A percentile compares a stretch with the other conserved stretches of the same genome.
These are phyloP conservation scores for Leucania comma DNA, from an alignment of 2,888 invertebrate genomes.

Conservation along the genomic window DNA sequence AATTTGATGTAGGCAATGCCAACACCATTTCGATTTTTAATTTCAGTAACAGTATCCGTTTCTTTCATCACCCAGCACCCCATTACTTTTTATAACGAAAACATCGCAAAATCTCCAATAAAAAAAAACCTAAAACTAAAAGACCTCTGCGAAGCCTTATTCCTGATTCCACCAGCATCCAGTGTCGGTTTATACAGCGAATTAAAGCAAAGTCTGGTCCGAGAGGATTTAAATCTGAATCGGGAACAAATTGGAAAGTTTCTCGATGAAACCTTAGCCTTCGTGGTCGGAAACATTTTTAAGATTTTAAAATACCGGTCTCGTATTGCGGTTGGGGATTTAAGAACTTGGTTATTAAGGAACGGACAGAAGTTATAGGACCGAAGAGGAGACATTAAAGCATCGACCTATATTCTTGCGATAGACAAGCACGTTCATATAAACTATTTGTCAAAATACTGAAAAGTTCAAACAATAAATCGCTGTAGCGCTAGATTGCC, in stretches of 20 bases:
- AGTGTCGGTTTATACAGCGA: constrained; percentile 39
- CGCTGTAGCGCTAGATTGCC: too few relatives aligned
- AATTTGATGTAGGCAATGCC: too few relatives aligned
- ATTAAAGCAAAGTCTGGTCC: constrained; percentile 49
- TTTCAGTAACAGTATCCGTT: too few relatives aligned
- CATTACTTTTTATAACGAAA: background rate
- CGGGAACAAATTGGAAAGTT: constrained; percentile 67
- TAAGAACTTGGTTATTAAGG: constrained; percentile 15
- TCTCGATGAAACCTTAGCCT: constrained; percentile 50
- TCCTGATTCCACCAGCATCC: constrained; percentile 50
- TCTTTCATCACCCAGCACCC: background rate
- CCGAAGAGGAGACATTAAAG: background rate
- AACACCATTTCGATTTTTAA: too few relatives aligned
- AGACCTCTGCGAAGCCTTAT: constrained; percentile 27
- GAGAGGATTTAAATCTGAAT: constrained; percentile 64
- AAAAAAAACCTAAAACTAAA: constrained; percentile 4
- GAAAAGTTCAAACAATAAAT: too few relatives aligned
- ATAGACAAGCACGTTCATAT: too few relatives aligned
- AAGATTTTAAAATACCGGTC: constrained; percentile 26
- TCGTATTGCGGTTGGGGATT: constrained; percentile 9
- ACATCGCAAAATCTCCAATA: background rate
- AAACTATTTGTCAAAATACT: too few relatives aligned
- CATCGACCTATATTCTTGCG: too few relatives aligned
- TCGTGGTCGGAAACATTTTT: constrained; percentile 41
- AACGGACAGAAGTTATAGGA: background rate